Evolutionary conservation across 2,113 vertebrate species (phyloP).

Genomic region (Carollia perspicillata): DNA sequence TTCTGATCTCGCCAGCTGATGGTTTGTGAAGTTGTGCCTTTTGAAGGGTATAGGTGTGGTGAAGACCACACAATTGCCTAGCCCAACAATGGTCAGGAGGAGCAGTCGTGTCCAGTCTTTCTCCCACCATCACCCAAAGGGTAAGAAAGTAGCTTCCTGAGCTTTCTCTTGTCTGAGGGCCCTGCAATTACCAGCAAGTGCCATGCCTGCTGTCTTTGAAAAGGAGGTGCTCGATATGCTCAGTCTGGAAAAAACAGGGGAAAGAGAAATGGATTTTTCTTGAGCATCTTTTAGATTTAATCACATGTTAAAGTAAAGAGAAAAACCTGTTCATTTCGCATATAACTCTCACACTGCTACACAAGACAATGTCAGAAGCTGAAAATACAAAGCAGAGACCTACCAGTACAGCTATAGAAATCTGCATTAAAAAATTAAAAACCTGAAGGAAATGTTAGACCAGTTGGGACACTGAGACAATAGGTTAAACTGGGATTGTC

Average conservation of each 20-base stretch:
- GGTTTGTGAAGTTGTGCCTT: neutral
- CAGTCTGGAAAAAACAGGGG: neutral
- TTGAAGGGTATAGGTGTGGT: neutral
- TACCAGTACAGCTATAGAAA: neutral
- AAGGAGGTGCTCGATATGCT: neutral
- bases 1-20: neutral
- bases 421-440: neutral
- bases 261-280: neutral
- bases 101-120: neutral
- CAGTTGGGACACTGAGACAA: neutral
- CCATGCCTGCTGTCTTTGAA: neutral
- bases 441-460: neutral
- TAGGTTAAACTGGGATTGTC: neutral
- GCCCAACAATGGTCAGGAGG: neutral
- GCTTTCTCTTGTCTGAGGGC: neutral
- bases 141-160: neutral
- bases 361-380: neutral
- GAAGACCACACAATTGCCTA: neutral
- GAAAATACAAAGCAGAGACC: neutral
- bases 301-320: neutral
- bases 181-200: neutral
- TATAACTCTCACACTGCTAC: neutral
- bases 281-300: constrained; percentile 5
- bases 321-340: neutral
- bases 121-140: neutral